A percentile compares a stretch with the other conserved stretches of the same genome.
These are phyloP conservation scores for Sebastes hubbsi DNA, from an alignment of 2,797 vertebrate species.

Conservation along the genomic window DNA sequence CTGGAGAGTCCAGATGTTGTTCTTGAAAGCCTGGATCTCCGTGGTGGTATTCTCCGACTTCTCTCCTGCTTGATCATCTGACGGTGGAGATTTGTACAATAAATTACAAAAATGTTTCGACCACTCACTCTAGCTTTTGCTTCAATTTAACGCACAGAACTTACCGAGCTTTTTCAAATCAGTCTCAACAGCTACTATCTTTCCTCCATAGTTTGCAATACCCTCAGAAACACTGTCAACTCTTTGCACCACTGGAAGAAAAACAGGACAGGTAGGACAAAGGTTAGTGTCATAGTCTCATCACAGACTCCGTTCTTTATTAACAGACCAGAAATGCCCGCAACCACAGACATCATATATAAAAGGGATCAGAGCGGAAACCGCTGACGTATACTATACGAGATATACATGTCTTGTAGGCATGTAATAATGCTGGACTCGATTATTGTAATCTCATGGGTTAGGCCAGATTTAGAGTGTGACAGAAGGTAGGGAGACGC, in stretches of 20 bases:
- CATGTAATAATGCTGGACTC: conserved; percentile 69
- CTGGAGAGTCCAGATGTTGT: conserved; percentile 89
- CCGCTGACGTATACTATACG: conserved; percentile 34
- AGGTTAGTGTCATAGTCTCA: conserved; percentile 37
- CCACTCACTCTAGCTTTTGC: neutral
- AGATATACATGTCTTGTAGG: conserved; percentile 55
- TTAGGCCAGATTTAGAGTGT: conserved; percentile 39
- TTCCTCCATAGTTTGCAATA: conserved; percentile 91
- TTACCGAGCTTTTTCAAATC: conserved; percentile 94
- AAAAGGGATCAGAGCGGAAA: conserved; percentile 67
- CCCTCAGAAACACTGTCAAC: conserved; percentile 94
- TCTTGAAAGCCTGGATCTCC: conserved; percentile 92
- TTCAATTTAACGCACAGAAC: conserved; percentile 11
- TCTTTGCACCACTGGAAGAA: conserved; percentile 91
- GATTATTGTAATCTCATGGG: conserved; percentile 48
- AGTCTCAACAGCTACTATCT: conserved; percentile 90
- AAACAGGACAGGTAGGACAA: conserved; percentile 43
- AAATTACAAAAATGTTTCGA: neutral
- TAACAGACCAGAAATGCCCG: conserved; percentile 59
- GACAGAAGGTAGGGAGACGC: neutral
- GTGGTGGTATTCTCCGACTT: conserved; percentile 92
- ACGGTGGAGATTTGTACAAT: conserved; percentile 24
- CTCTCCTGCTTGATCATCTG: conserved; percentile 91
- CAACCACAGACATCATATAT: conserved; percentile 68
- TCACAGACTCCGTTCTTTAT: conserved; percentile 43